Evolutionary conservation across 2,797 vertebrate genomes (phyloP).

Genomic region (Octomys mimax): DNA sequence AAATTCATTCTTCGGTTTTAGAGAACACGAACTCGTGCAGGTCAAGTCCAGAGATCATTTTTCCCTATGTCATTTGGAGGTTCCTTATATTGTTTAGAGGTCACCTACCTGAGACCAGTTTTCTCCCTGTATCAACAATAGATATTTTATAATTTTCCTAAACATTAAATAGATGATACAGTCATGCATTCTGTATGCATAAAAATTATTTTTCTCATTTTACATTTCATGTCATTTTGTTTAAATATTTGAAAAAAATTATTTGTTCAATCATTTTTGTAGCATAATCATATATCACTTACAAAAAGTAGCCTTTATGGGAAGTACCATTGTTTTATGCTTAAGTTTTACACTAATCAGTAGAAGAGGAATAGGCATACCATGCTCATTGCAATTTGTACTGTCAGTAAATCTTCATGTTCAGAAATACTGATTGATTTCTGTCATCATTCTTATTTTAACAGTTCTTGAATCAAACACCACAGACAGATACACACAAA

Average conservation of each 20-base stretch:
- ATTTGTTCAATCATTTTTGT: not conserved
- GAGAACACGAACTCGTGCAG: too few relatives aligned
- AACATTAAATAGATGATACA: not conserved
- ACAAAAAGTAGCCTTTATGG: not conserved
- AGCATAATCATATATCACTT: not conserved
- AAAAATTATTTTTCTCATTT: not conserved
- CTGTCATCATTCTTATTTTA: not conserved
- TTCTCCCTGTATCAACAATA: too few relatives aligned
- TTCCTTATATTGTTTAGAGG: too few relatives aligned
- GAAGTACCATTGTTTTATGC: not conserved
- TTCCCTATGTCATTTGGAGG: too few relatives aligned
- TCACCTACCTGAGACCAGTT: too few relatives aligned
- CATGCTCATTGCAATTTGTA: not conserved
- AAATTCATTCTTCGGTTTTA: too few relatives aligned
- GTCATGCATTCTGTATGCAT: not conserved
- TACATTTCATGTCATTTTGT: not conserved
- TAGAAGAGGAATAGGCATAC: not conserved
- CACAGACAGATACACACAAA: not conserved
- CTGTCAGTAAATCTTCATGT: not conserved
- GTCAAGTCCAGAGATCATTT: too few relatives aligned
- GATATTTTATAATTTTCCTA: not conserved
- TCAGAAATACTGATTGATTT: not conserved
- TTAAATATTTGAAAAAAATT: conserved; percentile 33
- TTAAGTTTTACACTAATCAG: not conserved
- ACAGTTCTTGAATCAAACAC: not conserved